Evolutionary conservation across 2,888 invertebrate genomes (phyloP).

Genomic region (Meta bourneti): DNA sequence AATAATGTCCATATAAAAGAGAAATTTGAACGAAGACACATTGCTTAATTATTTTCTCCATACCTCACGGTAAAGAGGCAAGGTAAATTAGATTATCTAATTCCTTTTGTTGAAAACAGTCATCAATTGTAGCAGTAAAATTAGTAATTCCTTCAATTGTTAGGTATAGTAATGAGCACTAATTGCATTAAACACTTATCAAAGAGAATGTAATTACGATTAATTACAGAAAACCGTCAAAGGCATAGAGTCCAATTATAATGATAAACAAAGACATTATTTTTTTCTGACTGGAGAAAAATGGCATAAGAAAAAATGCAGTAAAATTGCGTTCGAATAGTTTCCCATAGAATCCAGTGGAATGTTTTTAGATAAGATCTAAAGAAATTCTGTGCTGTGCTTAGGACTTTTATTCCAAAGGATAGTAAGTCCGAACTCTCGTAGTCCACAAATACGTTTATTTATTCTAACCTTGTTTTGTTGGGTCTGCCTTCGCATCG

Average conservation of each 20-base stretch:
- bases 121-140: conserved; percentile 3
- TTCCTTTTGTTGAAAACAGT: not conserved
- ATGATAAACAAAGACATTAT: conserved; percentile 1
- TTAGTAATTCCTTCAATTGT: not conserved
- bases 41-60: conserved; percentile 7
- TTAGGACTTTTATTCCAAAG: not conserved
- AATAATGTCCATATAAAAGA: not conserved
- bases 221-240: conserved; percentile 12
- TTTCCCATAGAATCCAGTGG: not conserved
- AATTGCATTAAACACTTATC: conserved; percentile 31
- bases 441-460: not conserved
- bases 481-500: not conserved
- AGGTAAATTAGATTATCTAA: conserved; percentile 16
- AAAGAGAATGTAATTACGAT: conserved; percentile 21
- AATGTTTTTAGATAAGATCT: not conserved
- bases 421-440: not conserved
- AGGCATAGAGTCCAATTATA: conserved; percentile 10
- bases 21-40: not conserved
- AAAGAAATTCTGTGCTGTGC: not conserved
- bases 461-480: not conserved
- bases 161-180: not conserved
- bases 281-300: not conserved
- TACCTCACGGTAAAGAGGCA: not conserved
- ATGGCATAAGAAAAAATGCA: not conserved
- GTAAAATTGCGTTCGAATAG: not conserved